Percentiles rank a stretch among this genome's conserved stretches.
Conservation (phyloP, 1,140 invertebrate genomes). For the Trachymyrmex septentrionalis region DNA sequence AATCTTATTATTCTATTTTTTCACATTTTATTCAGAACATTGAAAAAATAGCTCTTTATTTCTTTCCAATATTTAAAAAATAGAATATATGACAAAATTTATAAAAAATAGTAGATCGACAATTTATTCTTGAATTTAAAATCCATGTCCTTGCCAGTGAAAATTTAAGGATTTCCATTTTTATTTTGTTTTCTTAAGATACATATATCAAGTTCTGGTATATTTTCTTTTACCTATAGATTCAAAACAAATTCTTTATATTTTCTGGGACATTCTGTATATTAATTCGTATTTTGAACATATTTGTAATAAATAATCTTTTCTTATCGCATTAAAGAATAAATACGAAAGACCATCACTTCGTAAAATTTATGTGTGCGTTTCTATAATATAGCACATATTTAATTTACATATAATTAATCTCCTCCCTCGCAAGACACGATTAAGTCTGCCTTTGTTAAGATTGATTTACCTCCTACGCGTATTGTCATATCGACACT, state of each 20-base stretch:
- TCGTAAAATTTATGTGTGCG: not conserved
- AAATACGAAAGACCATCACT: not conserved
- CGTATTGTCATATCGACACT: not conserved
- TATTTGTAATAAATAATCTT: slow-evolving; percentile 29
- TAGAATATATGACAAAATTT: not conserved
- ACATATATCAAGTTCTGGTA: not conserved
- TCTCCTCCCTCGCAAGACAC: not conserved
- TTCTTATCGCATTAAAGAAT: slow-evolving; percentile 7
- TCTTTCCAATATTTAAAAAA: not conserved
- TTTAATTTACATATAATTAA: slow-evolving; percentile 45
- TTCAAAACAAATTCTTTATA: not conserved
- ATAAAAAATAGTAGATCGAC: not conserved
- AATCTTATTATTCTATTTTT: slow-evolving; percentile 28
- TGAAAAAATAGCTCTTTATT: not conserved
- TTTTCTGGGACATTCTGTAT: not conserved
- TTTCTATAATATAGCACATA: not conserved
- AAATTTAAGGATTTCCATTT: not conserved
- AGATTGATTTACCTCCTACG: not conserved
- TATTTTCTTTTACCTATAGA: not conserved
- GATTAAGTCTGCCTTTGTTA: slow-evolving; percentile 10
- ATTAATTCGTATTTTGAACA: not conserved
- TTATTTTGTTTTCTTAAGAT: not conserved
- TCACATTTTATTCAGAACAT: not conserved
- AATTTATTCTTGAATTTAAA: not conserved
- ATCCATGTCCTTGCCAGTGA: not conserved